phyloP scores from a whole-genome alignment of 2,113 vertebrate species.

The Oxygymnocypris stewartii region DNA sequence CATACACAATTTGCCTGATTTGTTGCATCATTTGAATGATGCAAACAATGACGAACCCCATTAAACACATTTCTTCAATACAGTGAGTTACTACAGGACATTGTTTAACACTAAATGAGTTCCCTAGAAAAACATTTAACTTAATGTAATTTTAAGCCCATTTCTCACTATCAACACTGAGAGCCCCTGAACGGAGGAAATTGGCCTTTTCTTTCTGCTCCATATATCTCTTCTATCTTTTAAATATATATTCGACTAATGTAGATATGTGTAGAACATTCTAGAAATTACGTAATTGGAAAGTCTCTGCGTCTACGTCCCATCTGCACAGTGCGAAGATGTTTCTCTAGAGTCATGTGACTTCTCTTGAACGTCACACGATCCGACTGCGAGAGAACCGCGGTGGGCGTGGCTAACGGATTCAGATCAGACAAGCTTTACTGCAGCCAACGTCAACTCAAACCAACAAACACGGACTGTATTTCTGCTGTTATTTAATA shows the following conservation, averaged over 20 bases:
- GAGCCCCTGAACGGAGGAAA: not conserved
- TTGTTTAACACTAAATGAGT: not conserved
- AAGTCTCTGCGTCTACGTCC: too few species aligned
- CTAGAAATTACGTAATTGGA: not conserved
- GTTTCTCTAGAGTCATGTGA: constrained; percentile 36
- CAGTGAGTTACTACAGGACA: not conserved
- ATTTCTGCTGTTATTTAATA: not conserved
- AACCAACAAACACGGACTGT: constrained; percentile 7
- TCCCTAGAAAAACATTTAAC: not conserved
- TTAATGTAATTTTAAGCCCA: not conserved
- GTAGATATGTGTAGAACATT: constrained; percentile 14
- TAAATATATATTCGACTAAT: not conserved
- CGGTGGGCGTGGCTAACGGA: constrained; percentile 23
- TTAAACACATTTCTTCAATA: not conserved
- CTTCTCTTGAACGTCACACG: not conserved
- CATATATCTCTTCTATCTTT: not conserved
- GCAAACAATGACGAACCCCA: not conserved
- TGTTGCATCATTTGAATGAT: not conserved
- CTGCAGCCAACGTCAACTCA: not conserved
- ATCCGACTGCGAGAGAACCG: not conserved
- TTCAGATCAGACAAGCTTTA: not conserved
- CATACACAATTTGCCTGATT: not conserved
- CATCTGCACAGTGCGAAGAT: not conserved
- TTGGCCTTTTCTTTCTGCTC: too few species aligned
- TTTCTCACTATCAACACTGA: not conserved